Evolutionary conservation across 1,140 invertebrate species (phyloP), one percentile per base, ranked within the genome.

Genomic region (Drosophila teissieri): DNA sequence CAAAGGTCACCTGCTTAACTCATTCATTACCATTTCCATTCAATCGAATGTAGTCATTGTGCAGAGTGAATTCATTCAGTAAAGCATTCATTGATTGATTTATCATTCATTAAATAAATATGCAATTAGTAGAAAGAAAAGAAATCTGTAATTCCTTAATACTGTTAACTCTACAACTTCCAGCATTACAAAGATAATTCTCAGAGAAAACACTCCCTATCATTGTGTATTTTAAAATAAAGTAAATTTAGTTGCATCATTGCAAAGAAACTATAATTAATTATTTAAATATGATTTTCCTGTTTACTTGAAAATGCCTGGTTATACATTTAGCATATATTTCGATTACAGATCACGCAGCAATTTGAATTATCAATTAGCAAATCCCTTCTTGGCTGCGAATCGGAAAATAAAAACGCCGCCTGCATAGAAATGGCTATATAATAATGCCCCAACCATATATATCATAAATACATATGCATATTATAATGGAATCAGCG

Each of bases 331-430:
- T 19, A 6, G 49, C 19, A 44, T n/a, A 40, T 0, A 56, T 19
- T 61, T 40, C 10, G 34, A 40, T 56, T 56, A 31, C 58, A 5
- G 12, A 22, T 14, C 63, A 63, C 60, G 64, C 55, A 64, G 61
- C 36, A 24, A 49, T 49, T 48, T 55, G 34, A 69, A 74, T 74
- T 65, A 70, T 22, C 53, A 83, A 83, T 78, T 80, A 54, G 45
- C 54, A 39, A 54, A 83, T 49, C 68, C 80, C 68, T 74, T 68
- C 15, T 44, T 34, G 31, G 57, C 1, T 22, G 45, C 12, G 27
- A 46, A 6, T 46, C 2, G 15, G 15, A 42, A 42, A 8, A 31
- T 22, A 10, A 34, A 42, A 45, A 79, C 45, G 55, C 46, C 31
- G 22, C 31, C 34, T 63, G 63, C 68, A 82, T 79, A 78, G 44